phyloP scores from a whole-genome alignment of 1,140 invertebrate genomes.

The Hyles euphorbiae region DNA sequence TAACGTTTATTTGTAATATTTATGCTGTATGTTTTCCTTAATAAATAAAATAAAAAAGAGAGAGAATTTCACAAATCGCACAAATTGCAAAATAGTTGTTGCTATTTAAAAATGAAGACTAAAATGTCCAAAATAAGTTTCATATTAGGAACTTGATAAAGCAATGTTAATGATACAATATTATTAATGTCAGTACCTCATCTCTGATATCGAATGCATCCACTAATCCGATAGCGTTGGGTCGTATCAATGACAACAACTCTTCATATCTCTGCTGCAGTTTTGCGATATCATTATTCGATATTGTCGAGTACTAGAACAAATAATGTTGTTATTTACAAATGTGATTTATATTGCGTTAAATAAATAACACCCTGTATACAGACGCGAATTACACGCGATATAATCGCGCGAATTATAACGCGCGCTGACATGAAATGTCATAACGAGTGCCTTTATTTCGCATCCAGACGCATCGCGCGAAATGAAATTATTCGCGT shows the following conservation, averaged over 20 bases:
- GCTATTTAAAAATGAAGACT: neutral
- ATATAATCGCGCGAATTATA: too few relatives aligned
- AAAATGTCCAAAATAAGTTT: neutral
- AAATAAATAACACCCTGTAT: too few relatives aligned
- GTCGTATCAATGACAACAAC: slow-evolving; percentile 82
- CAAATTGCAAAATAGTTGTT: too few relatives aligned
- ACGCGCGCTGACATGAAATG: too few relatives aligned
- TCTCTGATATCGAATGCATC: slow-evolving; percentile 92
- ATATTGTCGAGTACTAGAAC: slow-evolving; percentile 80
- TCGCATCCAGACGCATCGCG: too few relatives aligned
- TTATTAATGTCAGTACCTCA: slow-evolving; percentile 64
- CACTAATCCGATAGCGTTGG: slow-evolving; percentile 89
- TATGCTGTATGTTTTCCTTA: too few relatives aligned
- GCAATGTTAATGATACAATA: neutral
- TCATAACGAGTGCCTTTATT: too few relatives aligned
- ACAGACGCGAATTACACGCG: too few relatives aligned
- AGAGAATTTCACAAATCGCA: neutral
- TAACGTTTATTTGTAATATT: too few relatives aligned
- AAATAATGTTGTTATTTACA: slow-evolving; percentile 3
- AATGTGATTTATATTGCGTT: too few relatives aligned
- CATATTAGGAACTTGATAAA: neutral
- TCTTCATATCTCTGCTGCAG: slow-evolving; percentile 81
- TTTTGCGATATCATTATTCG: slow-evolving; percentile 76
- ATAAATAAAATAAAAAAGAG: too few relatives aligned
- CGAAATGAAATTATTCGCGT: too few relatives aligned